Percentiles rank a stretch among this genome's conserved stretches.
phyloP scores from a whole-genome alignment of 2,888 invertebrate genomes.

The Brenthis ino region DNA sequence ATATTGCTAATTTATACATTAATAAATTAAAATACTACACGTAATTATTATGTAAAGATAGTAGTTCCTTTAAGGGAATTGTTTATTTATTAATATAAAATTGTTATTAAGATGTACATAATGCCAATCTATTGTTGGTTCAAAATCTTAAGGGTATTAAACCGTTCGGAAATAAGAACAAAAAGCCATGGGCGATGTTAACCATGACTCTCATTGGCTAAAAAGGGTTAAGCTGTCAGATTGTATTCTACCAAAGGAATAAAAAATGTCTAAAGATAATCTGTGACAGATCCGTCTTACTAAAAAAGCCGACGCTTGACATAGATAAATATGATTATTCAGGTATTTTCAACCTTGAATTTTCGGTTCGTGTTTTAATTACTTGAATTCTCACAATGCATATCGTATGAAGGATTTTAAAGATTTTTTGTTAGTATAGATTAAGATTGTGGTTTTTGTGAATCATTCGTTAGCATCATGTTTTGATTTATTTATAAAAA shows the following conservation, averaged over 20 bases:
- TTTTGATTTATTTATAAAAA: background rate
- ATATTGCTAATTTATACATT: conserved; percentile 19
- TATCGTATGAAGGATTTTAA: conserved; percentile 49
- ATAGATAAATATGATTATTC: conserved; percentile 78
- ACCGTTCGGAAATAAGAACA: conserved; percentile 46
- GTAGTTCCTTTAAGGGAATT: background rate
- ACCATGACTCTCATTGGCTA: conserved; percentile 77
- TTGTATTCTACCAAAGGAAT: conserved; percentile 75
- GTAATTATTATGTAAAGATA: conserved; percentile 9
- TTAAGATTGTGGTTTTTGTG: conserved; percentile 16
- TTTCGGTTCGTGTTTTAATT: conserved; percentile 75
- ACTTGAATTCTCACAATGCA: conserved; percentile 79
- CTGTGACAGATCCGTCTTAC: conserved; percentile 80
- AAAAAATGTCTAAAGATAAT: conserved; percentile 76
- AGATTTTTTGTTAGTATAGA: conserved; percentile 19
- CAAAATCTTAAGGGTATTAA: conserved; percentile 27
- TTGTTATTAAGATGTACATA: conserved; percentile 24
- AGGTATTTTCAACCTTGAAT: conserved; percentile 67
- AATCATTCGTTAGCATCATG: conserved; percentile 20
- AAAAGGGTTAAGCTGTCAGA: conserved; percentile 82
- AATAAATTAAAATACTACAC: background rate
- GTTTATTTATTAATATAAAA: conserved; percentile 12
- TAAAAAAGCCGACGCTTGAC: conserved; percentile 78
- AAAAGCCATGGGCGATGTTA: conserved; percentile 58
- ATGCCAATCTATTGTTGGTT: conserved; percentile 23